phyloP scores from a whole-genome alignment of 2,113 vertebrate species.

The Larimichthys crocea region DNA sequence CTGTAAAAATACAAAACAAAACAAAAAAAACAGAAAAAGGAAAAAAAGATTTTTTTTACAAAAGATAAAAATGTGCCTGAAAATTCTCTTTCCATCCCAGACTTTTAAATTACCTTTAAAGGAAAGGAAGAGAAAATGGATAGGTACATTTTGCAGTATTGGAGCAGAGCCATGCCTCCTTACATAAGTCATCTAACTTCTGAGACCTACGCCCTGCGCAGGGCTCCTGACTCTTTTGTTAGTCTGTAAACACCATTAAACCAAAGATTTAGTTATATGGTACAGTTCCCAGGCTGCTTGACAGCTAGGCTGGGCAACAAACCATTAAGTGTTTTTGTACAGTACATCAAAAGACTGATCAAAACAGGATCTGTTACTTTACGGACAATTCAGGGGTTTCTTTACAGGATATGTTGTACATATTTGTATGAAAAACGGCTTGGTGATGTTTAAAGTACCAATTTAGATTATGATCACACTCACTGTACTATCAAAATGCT shows the following conservation, averaged over 20 bases:
- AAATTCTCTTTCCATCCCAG: too few species aligned
- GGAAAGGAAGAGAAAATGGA: constrained; percentile 3
- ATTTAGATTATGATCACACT: constrained; percentile 32
- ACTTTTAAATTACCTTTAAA: neutral
- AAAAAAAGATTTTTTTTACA: too few species aligned
- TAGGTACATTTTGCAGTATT: constrained; percentile 6
- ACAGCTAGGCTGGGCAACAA: neutral
- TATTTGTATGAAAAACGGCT: constrained; percentile 55
- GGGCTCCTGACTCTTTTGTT: constrained; percentile 46
- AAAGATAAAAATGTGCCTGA: too few species aligned
- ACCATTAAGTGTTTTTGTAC: constrained; percentile 24
- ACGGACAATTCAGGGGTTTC: constrained; percentile 36
- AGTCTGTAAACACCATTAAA: constrained; percentile 30
- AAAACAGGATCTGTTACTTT: constrained; percentile 5
- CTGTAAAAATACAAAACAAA: neutral
- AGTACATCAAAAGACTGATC: neutral
- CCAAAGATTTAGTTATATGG: constrained; percentile 39
- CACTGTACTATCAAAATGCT: constrained; percentile 41
- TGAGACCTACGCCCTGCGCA: constrained; percentile 48
- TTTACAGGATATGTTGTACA: constrained; percentile 52
- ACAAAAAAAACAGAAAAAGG: neutral
- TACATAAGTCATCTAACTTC: constrained; percentile 41
- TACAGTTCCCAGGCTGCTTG: constrained; percentile 8
- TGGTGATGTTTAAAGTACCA: constrained; percentile 45
- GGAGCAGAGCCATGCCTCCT: constrained; percentile 32